Evolutionary conservation across 1,140 invertebrate genomes (phyloP), one percentile per base, ranked within the genome.

Genomic region (Armadillidium nasatum): DNA sequence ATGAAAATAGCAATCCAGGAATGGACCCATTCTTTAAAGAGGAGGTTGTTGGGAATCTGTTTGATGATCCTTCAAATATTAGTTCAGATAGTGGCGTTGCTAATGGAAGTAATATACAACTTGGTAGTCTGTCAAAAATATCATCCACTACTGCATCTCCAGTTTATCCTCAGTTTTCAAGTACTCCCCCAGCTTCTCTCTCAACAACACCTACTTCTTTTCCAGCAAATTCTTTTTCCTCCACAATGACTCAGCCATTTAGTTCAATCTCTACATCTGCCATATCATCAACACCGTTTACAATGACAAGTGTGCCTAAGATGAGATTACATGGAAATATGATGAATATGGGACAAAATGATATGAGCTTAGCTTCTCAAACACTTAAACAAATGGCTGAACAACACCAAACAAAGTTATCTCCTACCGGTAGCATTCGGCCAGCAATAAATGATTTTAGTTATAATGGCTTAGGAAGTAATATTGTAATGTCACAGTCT

Each of bases 301-400:
- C 78, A 10, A 75, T 77, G 23, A 44, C 74, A 66, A 78, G 73
- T 68, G 74, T 73, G 76, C 60, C 74, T 73, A 78, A 80, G 75
- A 75, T 73, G 11, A 77, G 75, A n/a, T 73, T 78, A 21, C 54
- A 74, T 71, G 10, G 74, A 82, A 83, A 76, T 85, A 73, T 74
- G 79, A 45, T 82, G 80, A 79, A 76, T 81, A 60, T 81, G 74
- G 54, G 68, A 22, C 78, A 79, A 67, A 70, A 72, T 0, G 78
- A 79, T 68, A 79, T 79, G 75, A 94, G 92, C 74, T 92, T 94
- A 9, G 94, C 94, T 0, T 94, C 95, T 4, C 93, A 96, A 85
- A 96, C 94, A 0, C 86, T 97, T 11, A 96, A 96, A 84, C 94
- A 96, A 82, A 95, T 96, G 94, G 95, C 95, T 6, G 94, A 96